phyloP scores from a whole-genome alignment of 2,797 vertebrate genomes.

The Peromyscus attwateri region DNA sequence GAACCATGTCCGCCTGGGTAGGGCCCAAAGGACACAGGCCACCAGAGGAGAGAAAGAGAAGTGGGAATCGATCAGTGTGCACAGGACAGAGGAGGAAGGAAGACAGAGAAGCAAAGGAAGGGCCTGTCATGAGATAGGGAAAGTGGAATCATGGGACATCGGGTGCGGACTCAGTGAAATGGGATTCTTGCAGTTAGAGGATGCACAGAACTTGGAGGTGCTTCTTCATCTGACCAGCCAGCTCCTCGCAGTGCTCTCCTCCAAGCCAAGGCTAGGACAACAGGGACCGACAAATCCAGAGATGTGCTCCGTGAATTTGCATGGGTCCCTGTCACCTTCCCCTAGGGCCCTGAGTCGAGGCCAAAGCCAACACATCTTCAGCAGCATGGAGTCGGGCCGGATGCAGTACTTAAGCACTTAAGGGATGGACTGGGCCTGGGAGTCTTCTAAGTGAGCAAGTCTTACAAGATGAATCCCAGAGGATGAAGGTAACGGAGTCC shows the following conservation, averaged over 20 bases:
- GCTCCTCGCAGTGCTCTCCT: not conserved
- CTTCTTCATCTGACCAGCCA: not conserved
- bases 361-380: not conserved
- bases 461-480: not conserved
- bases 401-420: not conserved
- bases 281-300: not conserved
- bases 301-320: not conserved
- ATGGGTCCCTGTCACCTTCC: not conserved
- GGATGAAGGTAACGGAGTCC: not conserved
- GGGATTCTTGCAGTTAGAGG: fast-evolving
- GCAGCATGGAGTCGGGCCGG: fast-evolving
- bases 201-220: not conserved
- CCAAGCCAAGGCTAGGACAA: not conserved
- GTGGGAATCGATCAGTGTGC: not conserved
- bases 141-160: not conserved
- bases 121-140: not conserved
- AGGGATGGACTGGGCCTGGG: not conserved
- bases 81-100: not conserved
- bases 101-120: not conserved
- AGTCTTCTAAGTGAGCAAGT: not conserved
- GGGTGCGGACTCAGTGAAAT: fast-evolving
- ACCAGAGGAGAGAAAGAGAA: not conserved
- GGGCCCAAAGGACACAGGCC: not conserved
- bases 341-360: too few species aligned
- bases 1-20: not conserved